A percentile compares a stretch with the other conserved stretches of the same genome.
phyloP scores from a whole-genome alignment of 2,113 vertebrate genomes.

The Phrynosoma platyrhinos region DNA sequence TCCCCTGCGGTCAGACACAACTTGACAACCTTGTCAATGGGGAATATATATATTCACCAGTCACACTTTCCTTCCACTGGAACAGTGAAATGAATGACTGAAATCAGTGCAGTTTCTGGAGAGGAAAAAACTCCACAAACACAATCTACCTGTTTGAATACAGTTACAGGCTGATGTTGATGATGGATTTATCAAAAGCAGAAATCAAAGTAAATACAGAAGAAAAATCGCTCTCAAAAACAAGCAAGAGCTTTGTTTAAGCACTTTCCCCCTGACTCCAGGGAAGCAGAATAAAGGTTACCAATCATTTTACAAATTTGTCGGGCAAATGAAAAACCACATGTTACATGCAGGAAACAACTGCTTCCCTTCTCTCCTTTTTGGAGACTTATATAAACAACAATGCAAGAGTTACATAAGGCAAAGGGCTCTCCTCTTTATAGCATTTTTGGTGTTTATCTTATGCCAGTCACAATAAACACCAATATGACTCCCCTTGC shows the following conservation, averaged over 20 bases:
- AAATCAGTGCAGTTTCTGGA: not conserved
- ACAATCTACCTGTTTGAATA: conserved; percentile 15
- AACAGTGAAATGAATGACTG: not conserved
- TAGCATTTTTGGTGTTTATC: conserved; percentile 52
- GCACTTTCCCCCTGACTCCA: conserved; percentile 11
- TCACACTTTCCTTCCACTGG: conserved; percentile 7
- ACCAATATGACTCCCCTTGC: conserved; percentile 18
- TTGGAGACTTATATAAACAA: conserved; percentile 64
- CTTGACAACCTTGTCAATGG: no score
- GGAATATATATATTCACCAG: not conserved
- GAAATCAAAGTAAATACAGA: conserved; percentile 10
- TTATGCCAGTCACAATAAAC: conserved; percentile 46
- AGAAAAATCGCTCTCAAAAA: conserved; percentile 29
- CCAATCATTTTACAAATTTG: conserved; percentile 49
- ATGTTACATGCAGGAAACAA: conserved; percentile 78
- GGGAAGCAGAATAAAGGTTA: conserved; percentile 35
- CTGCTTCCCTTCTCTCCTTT: conserved; percentile 73
- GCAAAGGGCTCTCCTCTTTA: conserved; percentile 54
- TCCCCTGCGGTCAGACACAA: no score
- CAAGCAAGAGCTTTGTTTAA: conserved; percentile 4
- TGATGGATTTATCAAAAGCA: not conserved
- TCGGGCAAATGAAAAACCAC: conserved; percentile 71
- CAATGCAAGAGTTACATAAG: conserved; percentile 68
- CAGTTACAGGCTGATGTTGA: not conserved
- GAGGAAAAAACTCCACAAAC: conserved; percentile 23